These are phyloP conservation scores for Paramuricea clavata DNA, from an alignment of 92 coral and sea anemone species.

Conservation along the genomic window DNA sequence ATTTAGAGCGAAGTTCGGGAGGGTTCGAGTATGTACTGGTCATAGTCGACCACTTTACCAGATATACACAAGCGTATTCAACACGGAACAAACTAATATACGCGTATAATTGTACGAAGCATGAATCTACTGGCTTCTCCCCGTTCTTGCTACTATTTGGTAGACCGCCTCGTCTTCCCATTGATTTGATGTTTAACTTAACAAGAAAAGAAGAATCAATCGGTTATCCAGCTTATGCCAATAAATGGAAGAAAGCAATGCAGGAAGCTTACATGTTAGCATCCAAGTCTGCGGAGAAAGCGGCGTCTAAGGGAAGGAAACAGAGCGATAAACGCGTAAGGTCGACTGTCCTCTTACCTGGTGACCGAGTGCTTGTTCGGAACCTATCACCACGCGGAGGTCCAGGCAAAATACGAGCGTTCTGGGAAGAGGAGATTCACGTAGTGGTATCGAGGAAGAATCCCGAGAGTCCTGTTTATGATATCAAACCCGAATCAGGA, in stretches of 20 bases:
- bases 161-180: background rate
- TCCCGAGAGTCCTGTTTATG: background rate
- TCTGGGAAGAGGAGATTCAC: background rate
- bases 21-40: slow-evolving; percentile 12
- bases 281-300: background rate
- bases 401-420: background rate
- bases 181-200: background rate
- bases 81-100: background rate
- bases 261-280: background rate
- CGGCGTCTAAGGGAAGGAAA: background rate
- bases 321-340: background rate
- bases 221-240: background rate
- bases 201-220: background rate
- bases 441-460: background rate
- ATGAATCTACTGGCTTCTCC: background rate
- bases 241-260: background rate
- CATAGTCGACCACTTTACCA: background rate
- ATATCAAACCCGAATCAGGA: background rate
- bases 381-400: background rate
- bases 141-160: background rate
- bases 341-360: background rate
- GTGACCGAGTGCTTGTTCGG: background rate
- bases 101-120: background rate
- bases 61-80: slow-evolving; percentile 4
- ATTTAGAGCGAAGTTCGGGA: slow-evolving; percentile 11